Base-by-base conservation (phyloP, 2,113 vertebrate genomes). In the Forbesichthys agassizii region DNA sequence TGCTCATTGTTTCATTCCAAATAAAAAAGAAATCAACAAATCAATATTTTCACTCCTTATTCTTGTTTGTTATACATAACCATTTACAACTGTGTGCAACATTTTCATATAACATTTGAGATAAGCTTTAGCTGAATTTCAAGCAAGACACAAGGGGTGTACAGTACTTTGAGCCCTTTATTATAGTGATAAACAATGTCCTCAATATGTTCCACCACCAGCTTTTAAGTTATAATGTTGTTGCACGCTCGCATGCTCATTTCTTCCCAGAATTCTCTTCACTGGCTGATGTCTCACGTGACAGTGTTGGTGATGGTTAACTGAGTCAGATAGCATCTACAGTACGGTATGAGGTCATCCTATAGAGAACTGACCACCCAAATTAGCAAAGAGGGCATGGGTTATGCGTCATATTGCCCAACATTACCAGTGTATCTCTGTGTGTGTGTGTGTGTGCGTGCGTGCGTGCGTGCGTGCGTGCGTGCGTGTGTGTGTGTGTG, bases 381-480 rank as follows among this genome's bases (percentile, higher is more conserved):
- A 8, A 18, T 77, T 54, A 80, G 54, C 76, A 74, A 61, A 73
- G 61, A 82, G 49, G 33, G 11, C 54, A 58, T 33, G 62, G 64
- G 18, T 66, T 67, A n/a, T 86, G 82, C 81, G 79, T 79, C 61
- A 66, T 70, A 48, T 80, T 81, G 70, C 66, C 59, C 68, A 60
- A 56, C 54, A 14, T 48, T 46, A 42, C 9, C 3, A 20, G 36
- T 68, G 54, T 56, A 16, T 56, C 1, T 20, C 18, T 56, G 54
- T 20, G 6, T 56, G 54, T 56, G n/a, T 20, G 54, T 56, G 54
- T 10, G 18, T n/a, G n/a, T 33, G 57, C 36, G 57, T 59, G 54
- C 27, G 54, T 56, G 54, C 27, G 54, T 56, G n/a, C 11, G 54
- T 56, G 54, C n/a, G n/a, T 33, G 57, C 36, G 57, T 59, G 54